Evolutionary conservation across 2,797 vertebrate species (phyloP).

Genomic region (Phalloptychus januarius): DNA sequence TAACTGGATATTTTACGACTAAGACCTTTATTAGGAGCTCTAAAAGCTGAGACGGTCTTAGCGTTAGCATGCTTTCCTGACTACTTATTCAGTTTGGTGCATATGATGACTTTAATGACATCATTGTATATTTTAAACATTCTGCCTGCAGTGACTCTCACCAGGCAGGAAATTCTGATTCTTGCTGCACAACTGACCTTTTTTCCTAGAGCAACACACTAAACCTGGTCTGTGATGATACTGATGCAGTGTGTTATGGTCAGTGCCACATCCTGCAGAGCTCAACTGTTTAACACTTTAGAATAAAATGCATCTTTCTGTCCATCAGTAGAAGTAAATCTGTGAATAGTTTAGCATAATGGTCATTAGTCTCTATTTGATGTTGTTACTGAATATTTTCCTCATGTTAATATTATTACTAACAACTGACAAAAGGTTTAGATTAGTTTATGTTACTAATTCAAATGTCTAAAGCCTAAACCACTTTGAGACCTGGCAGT

Average conservation of each 20-base stretch:
- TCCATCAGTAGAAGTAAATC: neutral
- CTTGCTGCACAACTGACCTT: neutral
- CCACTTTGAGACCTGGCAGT: neutral
- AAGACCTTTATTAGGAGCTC: neutral
- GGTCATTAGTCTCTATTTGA: neutral
- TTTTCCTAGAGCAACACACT: neutral
- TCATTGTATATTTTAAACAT: too few relatives aligned
- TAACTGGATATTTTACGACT: neutral
- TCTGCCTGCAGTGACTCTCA: neutral
- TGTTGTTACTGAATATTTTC: neutral
- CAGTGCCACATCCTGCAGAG: neutral
- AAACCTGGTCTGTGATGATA: neutral
- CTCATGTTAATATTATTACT: neutral
- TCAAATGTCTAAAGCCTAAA: neutral
- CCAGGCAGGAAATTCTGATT: neutral
- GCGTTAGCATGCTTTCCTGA: neutral
- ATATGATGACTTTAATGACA: too few relatives aligned
- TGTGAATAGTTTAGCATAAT: neutral
- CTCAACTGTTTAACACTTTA: neutral
- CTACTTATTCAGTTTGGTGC: neutral
- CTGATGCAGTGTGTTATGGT: neutral
- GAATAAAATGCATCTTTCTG: neutral
- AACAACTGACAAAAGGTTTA: neutral
- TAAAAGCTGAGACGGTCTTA: neutral
- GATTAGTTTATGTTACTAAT: neutral